Conservation (phyloP, 2,113 vertebrate genomes). For the Gymnarchus niloticus region DNA sequence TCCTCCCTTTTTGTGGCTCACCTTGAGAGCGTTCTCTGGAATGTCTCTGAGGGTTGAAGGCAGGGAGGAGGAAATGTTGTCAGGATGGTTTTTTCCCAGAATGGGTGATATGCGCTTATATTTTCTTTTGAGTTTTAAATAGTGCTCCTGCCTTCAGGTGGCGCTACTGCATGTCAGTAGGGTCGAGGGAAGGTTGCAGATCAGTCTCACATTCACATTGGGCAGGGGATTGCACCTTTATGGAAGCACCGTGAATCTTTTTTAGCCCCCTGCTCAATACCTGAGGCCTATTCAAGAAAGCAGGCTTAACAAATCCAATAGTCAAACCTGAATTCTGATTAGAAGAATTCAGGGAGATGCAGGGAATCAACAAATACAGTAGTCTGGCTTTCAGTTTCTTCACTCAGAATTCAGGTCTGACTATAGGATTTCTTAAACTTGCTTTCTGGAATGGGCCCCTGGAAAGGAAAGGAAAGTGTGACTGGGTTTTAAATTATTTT, state of each 20-base stretch:
- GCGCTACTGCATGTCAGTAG: not conserved
- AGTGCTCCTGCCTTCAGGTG: too few relatives aligned
- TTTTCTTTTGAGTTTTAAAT: not conserved
- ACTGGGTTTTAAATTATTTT: not conserved
- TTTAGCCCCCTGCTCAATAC: not conserved
- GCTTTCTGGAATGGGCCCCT: too few relatives aligned
- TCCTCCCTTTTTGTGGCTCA: not conserved
- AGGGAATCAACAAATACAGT: too few relatives aligned
- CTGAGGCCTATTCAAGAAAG: too few relatives aligned
- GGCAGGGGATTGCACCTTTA: not conserved
- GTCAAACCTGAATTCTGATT: too few relatives aligned
- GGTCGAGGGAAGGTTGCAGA: not conserved
- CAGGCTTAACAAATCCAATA: too few relatives aligned
- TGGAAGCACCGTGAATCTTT: too few relatives aligned
- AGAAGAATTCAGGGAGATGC: too few relatives aligned
- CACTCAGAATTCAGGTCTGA: too few relatives aligned
- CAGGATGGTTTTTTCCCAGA: not conserved
- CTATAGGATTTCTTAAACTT: too few relatives aligned
- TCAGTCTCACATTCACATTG: not conserved
- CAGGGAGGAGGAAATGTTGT: not conserved
- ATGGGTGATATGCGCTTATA: not conserved
- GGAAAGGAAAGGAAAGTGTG: not conserved
- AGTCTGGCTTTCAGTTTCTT: too few relatives aligned
- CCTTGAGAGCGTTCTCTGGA: not conserved
- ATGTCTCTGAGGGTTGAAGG: not conserved